phyloP scores from a whole-genome alignment of 2,113 vertebrate genomes.

The Ptilorrhoa leucosticta region DNA sequence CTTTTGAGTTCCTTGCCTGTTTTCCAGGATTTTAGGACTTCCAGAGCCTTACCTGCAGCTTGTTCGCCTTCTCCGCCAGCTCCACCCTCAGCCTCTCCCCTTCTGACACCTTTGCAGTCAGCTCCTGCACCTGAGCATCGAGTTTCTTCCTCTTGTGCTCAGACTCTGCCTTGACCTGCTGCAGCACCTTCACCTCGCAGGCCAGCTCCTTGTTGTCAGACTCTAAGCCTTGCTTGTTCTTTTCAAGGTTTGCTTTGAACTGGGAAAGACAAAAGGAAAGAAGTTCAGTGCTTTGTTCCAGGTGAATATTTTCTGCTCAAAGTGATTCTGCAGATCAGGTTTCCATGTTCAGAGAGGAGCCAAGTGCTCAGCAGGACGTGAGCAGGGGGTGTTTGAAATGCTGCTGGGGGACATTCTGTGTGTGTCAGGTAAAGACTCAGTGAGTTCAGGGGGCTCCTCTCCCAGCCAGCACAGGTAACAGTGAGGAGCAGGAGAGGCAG shows the following conservation, averaged over 20 bases:
- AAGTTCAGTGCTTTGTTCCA: neutral
- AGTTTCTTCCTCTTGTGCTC: slow-evolving; percentile 96
- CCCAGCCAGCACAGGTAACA: neutral
- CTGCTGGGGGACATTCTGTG: neutral
- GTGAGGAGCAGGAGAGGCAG: neutral
- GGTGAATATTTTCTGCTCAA: neutral
- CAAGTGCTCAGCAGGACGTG: neutral
- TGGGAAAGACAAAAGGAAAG: slow-evolving; percentile 26
- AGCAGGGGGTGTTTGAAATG: neutral
- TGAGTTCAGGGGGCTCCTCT: neutral
- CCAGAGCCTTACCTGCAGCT: slow-evolving; percentile 83
- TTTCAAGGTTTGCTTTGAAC: slow-evolving; percentile 94
- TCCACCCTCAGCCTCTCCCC: slow-evolving; percentile 84
- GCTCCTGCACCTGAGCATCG: slow-evolving; percentile 89
- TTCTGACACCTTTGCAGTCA: slow-evolving; percentile 82
- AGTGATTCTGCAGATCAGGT: neutral
- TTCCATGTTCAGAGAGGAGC: neutral
- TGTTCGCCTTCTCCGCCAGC: slow-evolving; percentile 84
- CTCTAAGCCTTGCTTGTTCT: slow-evolving; percentile 94
- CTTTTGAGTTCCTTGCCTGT: neutral
- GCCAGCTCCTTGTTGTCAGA: slow-evolving; percentile 92
- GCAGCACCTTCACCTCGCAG: slow-evolving; percentile 88
- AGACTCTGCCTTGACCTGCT: slow-evolving; percentile 89
- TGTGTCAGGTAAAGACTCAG: neutral
- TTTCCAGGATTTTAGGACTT: neutral